These are phyloP conservation scores for Pilophorus perplexus DNA, from an alignment of 2,888 invertebrate species.

Conservation along the genomic window DNA sequence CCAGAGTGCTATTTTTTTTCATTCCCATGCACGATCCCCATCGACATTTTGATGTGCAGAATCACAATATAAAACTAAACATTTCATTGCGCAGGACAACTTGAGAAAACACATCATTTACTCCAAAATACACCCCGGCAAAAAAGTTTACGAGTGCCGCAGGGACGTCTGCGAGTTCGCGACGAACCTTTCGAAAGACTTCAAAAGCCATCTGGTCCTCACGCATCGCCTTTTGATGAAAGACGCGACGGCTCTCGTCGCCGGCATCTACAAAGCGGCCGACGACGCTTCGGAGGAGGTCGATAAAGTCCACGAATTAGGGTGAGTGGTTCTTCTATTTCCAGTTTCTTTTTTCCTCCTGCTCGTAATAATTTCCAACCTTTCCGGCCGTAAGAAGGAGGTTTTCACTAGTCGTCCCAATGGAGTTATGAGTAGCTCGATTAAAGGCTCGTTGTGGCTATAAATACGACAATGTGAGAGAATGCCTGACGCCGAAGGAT, in stretches of 20 bases:
- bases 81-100: constrained; percentile 77
- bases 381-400: too few species aligned
- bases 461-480: too few species aligned
- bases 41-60: too few species aligned
- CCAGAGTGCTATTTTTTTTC: too few species aligned
- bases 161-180: constrained; percentile 53
- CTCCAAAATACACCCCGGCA: constrained; percentile 74
- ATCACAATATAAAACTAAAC: too few species aligned
- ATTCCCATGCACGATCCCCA: too few species aligned
- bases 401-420: too few species aligned
- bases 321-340: constrained; percentile 7
- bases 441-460: too few species aligned
- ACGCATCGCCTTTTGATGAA: constrained; percentile 58
- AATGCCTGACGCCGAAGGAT: too few species aligned
- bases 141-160: constrained; percentile 74
- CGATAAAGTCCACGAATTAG: neutral
- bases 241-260: constrained; percentile 57
- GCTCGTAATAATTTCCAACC: too few species aligned
- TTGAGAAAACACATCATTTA: constrained; percentile 80
- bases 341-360: too few species aligned
- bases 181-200: constrained; percentile 66
- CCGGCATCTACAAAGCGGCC: constrained; percentile 55
- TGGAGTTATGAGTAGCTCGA: too few species aligned
- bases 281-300: constrained; percentile 50
- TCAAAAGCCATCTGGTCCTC: constrained; percentile 63